Evolutionary conservation across 2,797 vertebrate species (phyloP).

Genomic region (Phrynocephalus forsythii): DNA sequence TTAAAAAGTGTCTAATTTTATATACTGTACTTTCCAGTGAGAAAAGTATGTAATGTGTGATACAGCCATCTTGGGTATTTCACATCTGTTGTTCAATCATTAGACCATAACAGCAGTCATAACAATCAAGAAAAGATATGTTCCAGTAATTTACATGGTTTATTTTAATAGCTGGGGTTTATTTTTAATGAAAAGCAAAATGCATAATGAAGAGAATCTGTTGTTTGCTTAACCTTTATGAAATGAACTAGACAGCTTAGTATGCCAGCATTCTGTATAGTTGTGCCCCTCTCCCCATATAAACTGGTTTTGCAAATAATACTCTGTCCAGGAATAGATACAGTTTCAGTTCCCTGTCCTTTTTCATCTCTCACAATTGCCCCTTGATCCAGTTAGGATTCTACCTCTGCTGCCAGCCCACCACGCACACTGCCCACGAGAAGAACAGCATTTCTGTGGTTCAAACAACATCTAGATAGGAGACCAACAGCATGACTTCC

Average conservation of each 20-base stretch:
- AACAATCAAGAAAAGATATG: not conserved
- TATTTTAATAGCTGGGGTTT: not conserved
- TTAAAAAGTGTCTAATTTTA: not conserved
- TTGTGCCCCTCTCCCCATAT: too few relatives aligned
- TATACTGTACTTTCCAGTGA: not conserved
- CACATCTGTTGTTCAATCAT: not conserved
- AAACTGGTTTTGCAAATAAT: too few relatives aligned
- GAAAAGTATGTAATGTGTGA: not conserved
- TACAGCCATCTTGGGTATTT: too few relatives aligned
- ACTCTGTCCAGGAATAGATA: not conserved
- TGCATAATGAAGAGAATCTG: not conserved
- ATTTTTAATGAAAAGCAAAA: not conserved
- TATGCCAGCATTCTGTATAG: not conserved
- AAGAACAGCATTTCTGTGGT: not conserved
- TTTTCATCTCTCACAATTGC: not conserved
- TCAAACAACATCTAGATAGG: constrained; percentile 10
- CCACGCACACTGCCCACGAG: not conserved
- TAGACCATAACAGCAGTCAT: not conserved
- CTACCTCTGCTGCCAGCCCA: not conserved
- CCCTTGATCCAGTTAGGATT: not conserved
- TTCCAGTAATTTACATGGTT: not conserved
- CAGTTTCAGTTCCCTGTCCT: not conserved
- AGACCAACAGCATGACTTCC: not conserved
- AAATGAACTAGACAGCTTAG: not conserved
- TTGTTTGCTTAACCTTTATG: not conserved